Base-by-base conservation (phyloP, 2,888 invertebrate genomes). In the Lasioglossum vierecki region DNA sequence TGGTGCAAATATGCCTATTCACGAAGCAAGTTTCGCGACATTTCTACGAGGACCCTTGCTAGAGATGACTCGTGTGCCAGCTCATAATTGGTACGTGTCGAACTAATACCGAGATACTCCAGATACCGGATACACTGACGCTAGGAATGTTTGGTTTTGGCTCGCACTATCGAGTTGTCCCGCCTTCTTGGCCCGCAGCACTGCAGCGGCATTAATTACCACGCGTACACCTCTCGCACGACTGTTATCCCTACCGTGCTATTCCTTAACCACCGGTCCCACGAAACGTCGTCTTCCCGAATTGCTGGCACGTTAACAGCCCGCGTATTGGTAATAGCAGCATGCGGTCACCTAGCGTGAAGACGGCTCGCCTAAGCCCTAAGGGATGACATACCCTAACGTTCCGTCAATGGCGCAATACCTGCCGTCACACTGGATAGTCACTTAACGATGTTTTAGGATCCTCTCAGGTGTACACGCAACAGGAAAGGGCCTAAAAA, bases 71-170 rank as follows among this genome's bases (percentile, higher is more conserved):
- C 80, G 82, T 86, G 75, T 63, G 85, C 82, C 80, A 76, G 86
- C 77, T 89, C 83, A 87, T 90, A 90, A 90, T 90, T 88, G 85
- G 83, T 87, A 90, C 90, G 88, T 88, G 90, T 87, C 86, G 88
- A 87, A 90, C 84, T 84, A 88, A 90, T 89, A 86, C 84, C 84
- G 60, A 70, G 81, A 85, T 84, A 87, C 71, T 74, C 79, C 72
- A 83, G 79, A 83, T 88, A 83, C 82, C 80, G 76, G 76, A 82
- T 88, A 82, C 81, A 79, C 72, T 53, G 82, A 75, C 85, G 84
- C 80, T 46, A 89, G 90, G 90, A 90, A 90, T 90, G 89, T 89
- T 90, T 90, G 90, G 84, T 87, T 89, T 90, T 88, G 90, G 90
- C 86, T 83, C 78, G 85, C 82, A 70, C 82, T 77, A 83, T 78